phyloP scores from a whole-genome alignment of 1,140 invertebrate genomes.

The Neodiprion pinetum region DNA sequence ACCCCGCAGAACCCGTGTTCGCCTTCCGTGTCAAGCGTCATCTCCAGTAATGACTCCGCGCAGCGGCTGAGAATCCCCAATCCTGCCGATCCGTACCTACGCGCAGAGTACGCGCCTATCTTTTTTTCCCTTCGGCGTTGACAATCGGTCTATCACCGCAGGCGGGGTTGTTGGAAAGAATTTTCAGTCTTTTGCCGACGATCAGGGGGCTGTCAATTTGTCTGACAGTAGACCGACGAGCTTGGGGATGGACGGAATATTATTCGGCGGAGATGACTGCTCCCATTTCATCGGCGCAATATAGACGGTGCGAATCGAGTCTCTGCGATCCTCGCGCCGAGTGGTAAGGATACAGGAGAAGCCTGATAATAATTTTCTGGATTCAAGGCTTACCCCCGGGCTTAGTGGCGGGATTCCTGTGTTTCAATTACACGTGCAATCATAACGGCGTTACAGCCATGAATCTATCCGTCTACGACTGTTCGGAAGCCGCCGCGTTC shows the following conservation, averaged over 20 bases:
- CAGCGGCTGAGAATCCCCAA: background rate
- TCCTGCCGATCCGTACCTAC: background rate
- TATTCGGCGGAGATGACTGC: too few relatives aligned
- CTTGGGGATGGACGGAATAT: too few relatives aligned
- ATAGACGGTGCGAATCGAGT: too few relatives aligned
- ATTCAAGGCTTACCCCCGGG: background rate
- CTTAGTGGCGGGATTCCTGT: constrained; percentile 20
- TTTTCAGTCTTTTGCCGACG: background rate
- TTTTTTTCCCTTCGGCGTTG: background rate
- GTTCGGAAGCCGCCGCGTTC: too few relatives aligned
- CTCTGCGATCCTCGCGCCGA: too few relatives aligned
- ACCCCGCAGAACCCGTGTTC: constrained; percentile 2
- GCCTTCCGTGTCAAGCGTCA: background rate
- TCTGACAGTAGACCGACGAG: too few relatives aligned
- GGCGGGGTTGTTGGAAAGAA: background rate
- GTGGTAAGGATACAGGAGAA: background rate
- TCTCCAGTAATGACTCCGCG: background rate
- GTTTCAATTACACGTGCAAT: constrained; percentile 47
- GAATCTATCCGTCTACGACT: background rate
- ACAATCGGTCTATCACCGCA: too few relatives aligned
- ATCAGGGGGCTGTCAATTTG: background rate
- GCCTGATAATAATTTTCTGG: background rate
- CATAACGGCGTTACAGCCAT: constrained; percentile 33
- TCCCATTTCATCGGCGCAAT: too few relatives aligned
- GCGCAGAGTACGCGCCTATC: background rate